Evolutionary conservation across 2,888 invertebrate genomes (phyloP), one percentile per base, ranked within the genome.

Genomic region (Charanyca ferruginea): DNA sequence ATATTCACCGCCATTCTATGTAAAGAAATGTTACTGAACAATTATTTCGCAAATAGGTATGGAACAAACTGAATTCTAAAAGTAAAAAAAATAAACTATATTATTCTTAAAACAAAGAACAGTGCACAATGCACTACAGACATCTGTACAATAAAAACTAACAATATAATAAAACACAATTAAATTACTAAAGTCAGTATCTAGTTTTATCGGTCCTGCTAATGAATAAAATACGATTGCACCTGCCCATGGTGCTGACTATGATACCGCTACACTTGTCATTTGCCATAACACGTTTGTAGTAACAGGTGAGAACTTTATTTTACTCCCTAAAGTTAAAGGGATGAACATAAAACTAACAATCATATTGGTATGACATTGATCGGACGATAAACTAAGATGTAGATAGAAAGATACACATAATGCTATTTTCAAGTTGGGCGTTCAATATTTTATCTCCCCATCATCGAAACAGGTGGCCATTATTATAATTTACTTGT

Each of bases 151-250:
- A 59, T 66, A 60, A 79, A 62, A 57, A 59, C 42, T 48, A 23
- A 38, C 57, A 69, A 70, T 60, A 66, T 55, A 70, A 79, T 62
- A 59, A 78, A 70, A 77, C 58, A 61, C 60, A 61, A 71, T 72
- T 65, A 57, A 72, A 62, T 62, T 51, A 66, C 62, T 67, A 11
- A 28, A 35, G 59, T 9, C 25, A 23, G 54, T 73, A 63, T 77
- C 67, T 59, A 76, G 64, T 66, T 74, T 59, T 71, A 72, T 83
- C 73, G 58, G 55, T 64, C 47, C 38, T 59, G 60, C 66, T 83
- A 83, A 79, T 79, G 79, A 75, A 83, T 64, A 77, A 66, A 64
- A 75, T 79, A 72, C 67, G 65, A 45, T 20, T 64, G 51, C 83
- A 79, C 79, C 81, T 84, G 83, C 59, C 51, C 47, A 54, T 62